These are phyloP conservation scores for Probaryconus sp. DNA, from an alignment of 1,140 invertebrate species.

Conservation along the genomic window DNA sequence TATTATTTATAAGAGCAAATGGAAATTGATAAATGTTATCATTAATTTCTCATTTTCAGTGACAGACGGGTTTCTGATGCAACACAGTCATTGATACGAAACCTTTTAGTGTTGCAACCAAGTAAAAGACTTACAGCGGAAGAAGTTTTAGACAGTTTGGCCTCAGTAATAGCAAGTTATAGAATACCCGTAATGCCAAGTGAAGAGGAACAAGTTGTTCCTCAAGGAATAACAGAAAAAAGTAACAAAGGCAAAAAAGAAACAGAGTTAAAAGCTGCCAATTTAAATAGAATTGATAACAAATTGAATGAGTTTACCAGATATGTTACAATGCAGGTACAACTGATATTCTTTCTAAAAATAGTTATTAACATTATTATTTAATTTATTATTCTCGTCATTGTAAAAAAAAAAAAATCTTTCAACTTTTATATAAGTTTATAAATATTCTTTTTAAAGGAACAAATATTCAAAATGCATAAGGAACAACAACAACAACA, in stretches of 20 bases:
- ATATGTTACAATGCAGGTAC: constrained; percentile 49
- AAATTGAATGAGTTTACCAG: constrained; percentile 42
- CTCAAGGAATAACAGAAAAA: constrained; percentile 61
- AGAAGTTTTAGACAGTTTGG: constrained; percentile 80
- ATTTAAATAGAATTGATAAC: constrained; percentile 24
- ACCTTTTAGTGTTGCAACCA: constrained; percentile 81
- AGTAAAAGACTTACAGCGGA: constrained; percentile 79
- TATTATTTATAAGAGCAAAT: no score
- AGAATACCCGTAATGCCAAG: constrained; percentile 64
- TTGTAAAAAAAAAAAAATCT: neutral
- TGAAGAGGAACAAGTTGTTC: constrained; percentile 73
- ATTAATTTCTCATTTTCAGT: constrained; percentile 69
- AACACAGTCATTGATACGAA: constrained; percentile 80
- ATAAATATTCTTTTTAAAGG: constrained; percentile 46
- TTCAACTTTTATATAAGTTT: neutral
- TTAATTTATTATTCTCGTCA: no score
- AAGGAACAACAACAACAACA: constrained; percentile 66
- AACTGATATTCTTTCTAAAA: no score
- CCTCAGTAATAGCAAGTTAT: constrained; percentile 78
- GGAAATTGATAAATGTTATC: no score
- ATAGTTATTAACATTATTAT: no score
- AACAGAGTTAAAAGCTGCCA: neutral
- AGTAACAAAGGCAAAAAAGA: constrained; percentile 50
- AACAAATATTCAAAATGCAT: constrained; percentile 67
- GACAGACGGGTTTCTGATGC: constrained; percentile 81